Percentiles rank a stretch among this genome's conserved stretches.
Evolutionary conservation across 2,888 invertebrate genomes (phyloP).

Genomic region (Amorpha juglandis): DNA sequence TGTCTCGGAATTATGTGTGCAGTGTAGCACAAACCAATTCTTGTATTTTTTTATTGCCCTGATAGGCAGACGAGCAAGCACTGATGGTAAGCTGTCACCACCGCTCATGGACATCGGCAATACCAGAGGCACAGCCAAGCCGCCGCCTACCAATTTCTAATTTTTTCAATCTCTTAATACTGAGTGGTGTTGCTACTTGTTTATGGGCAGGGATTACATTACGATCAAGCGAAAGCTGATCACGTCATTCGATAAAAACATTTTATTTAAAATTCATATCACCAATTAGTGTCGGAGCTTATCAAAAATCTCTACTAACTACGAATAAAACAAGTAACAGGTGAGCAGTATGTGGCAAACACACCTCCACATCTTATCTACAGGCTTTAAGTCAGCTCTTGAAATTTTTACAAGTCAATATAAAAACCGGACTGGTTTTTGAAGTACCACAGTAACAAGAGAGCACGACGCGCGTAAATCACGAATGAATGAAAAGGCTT

Average conservation of each 20-base stretch:
- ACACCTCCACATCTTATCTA: background rate
- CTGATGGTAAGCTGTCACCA: no score
- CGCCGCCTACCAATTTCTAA: no score
- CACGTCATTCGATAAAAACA: background rate
- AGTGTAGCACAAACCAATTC: no score
- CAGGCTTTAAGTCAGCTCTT: background rate
- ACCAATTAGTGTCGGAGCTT: background rate
- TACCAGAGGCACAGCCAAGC: no score
- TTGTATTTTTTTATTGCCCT: no score
- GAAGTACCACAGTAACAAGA: slow-evolving; percentile 4
- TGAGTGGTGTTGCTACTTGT: no score
- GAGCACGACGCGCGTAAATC: slow-evolving; percentile 14
- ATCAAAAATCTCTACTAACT: background rate
- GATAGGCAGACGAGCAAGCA: no score
- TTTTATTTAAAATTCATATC: background rate
- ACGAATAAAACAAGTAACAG: background rate
- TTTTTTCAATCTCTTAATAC: no score
- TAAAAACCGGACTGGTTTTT: slow-evolving; percentile 1
- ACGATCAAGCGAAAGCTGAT: no score
- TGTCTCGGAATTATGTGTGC: no score
- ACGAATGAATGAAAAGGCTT: slow-evolving; percentile 9
- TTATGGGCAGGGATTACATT: no score
- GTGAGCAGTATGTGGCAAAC: background rate
- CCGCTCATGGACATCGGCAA: no score
- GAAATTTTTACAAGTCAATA: slow-evolving; percentile 5